phyloP scores from a whole-genome alignment of 2,888 invertebrate species.

The Eurois occulta region DNA sequence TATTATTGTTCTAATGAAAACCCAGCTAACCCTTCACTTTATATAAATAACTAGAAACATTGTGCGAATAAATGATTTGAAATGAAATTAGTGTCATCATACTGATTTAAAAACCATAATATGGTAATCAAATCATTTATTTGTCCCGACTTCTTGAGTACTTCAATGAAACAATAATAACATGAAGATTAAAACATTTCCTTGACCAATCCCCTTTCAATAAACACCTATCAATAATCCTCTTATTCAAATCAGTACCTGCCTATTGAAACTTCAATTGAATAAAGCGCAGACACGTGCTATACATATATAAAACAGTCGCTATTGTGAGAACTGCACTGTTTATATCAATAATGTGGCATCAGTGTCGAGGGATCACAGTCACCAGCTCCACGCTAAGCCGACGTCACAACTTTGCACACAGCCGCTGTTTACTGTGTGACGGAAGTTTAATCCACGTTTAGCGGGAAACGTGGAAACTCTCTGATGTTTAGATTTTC shows the following conservation, averaged over 20 bases:
- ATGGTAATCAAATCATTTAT: too few species aligned
- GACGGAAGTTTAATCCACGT: neutral
- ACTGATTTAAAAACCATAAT: too few species aligned
- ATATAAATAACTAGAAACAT: neutral
- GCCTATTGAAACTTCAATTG: neutral
- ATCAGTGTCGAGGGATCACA: slow-evolving; percentile 45
- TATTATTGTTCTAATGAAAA: neutral
- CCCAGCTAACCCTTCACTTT: neutral
- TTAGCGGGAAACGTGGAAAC: slow-evolving; percentile 2
- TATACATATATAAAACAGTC: slow-evolving; percentile 6
- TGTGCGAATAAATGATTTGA: neutral
- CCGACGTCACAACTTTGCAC: slow-evolving; percentile 22
- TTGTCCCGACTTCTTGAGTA: too few species aligned
- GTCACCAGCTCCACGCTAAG: slow-evolving; percentile 20
- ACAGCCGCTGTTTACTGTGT: slow-evolving; percentile 19
- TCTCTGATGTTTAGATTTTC: neutral
- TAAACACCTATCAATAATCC: neutral
- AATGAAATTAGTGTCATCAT: too few species aligned
- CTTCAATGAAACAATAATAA: too few species aligned
- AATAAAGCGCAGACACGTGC: slow-evolving; percentile 5
- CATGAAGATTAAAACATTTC: neutral
- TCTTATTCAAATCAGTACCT: neutral
- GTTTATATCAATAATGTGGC: slow-evolving; percentile 47
- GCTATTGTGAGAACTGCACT: slow-evolving; percentile 24
- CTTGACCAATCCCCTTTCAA: neutral